Conservation (phyloP, 53 echinoderm and acorn worm genomes). For the Holothuria scabra region DNA sequence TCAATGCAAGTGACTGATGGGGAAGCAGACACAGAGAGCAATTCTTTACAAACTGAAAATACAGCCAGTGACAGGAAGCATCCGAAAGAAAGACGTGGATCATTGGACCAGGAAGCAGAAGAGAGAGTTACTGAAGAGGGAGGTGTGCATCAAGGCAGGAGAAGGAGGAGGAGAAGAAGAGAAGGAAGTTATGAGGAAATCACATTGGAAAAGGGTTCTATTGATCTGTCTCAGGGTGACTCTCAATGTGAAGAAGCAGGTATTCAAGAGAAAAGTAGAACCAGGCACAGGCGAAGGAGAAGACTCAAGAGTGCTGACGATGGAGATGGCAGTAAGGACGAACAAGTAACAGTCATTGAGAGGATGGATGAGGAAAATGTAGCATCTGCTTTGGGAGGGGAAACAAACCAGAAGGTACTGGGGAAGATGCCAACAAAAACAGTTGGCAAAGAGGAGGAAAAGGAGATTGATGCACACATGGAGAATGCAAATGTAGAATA, state of each 20-base stretch:
- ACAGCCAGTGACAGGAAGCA: too few species aligned
- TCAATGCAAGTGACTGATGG: not conserved
- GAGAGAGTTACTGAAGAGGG: slow-evolving; percentile 1
- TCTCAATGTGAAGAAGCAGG: not conserved
- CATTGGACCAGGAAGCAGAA: not conserved
- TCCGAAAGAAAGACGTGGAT: not conserved
- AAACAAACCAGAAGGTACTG: too few species aligned
- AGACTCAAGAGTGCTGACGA: not conserved
- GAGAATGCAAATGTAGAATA: too few species aligned
- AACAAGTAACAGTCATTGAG: too few species aligned
- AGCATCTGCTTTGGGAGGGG: too few species aligned
- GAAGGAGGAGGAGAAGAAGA: slow-evolving; percentile 26
- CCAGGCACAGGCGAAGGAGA: slow-evolving; percentile 37
- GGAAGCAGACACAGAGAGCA: not conserved
- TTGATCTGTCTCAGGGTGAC: not conserved
- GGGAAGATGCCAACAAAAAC: too few species aligned
- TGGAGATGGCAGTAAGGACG: too few species aligned
- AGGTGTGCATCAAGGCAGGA: not conserved
- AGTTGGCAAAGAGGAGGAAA: too few species aligned
- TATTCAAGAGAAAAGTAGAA: slow-evolving; percentile 25
- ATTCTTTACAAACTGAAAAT: not conserved
- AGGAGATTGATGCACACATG: too few species aligned
- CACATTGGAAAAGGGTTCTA: not conserved
- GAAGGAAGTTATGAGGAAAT: not conserved
- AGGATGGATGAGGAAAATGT: too few species aligned